Base-by-base conservation (phyloP, 2,113 vertebrate species). In the Euleptes europaea region DNA sequence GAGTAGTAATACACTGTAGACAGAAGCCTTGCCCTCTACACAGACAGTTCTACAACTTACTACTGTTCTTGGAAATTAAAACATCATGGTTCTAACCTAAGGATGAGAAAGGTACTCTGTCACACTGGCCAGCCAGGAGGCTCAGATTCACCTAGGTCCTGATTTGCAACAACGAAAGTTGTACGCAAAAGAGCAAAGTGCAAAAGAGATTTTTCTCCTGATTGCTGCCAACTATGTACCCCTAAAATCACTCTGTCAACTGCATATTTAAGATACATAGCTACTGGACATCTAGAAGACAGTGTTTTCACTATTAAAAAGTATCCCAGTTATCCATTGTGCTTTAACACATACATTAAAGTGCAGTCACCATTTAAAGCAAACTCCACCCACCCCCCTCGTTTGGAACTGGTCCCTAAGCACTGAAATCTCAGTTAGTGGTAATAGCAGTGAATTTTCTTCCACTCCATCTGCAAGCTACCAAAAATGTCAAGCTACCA, bases 271-370 rank as follows among this genome's bases (percentile, higher is more conserved):
- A 89, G 83, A 84, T 35, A 86, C 70, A 79, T 42, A 86, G 83
- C 21, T 88, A 75, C 65, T 84, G 84, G 91, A 90, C 86, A 74
- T 83, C 82, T 73, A 75, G 67, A 83, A 71, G 80, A 87, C 79
- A 88, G 66, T 92, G 67, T 88, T 93, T 88, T 87, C 51, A 85
- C 90, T 89, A 82, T 72, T 77, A 79, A 89, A 31, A 75, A 85
- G 71, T 80, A 86, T 57, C 90, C 85, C 88, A 91, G 60, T 63
- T 63, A 63, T 63, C 31, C 10, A 85, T 80, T 94, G 84, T 95
- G 95, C 94, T 93, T 93, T 85, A 95, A 94, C 87, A 88, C 84
- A 63, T 21, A 82, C 89, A 90, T 92, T 95, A 96, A 97, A 96
- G 95, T 96, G 95, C 95, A 94, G 89, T 93, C 72, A 92, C 87